Base-by-base conservation (phyloP, 1,140 invertebrate genomes). In the Drosophila prosaltans region DNA sequence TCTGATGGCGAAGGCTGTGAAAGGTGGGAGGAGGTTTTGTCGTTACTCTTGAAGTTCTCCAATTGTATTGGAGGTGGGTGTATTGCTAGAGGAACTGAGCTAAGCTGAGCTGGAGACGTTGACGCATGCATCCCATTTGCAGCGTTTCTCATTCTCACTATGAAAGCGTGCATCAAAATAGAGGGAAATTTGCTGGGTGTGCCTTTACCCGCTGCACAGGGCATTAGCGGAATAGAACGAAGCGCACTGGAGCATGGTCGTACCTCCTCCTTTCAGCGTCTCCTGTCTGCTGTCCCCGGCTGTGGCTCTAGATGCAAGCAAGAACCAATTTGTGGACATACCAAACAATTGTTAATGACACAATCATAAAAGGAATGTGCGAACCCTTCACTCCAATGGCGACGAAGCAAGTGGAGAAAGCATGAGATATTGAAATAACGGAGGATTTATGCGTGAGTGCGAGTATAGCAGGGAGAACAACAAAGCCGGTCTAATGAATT, bases 401-500 rank as follows among this genome's bases (percentile, higher is more conserved):
- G 9, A 41, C 1, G 10, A 48, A 3, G 3, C 5, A 21, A 24
- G 21, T 4, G 21, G 16, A 48, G 28, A 55, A 7, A 24, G 45
- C 8, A 9, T 24, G 41, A 51, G 24, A 26, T 32, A 57, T 57
- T 28, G 10, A 16, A 32, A 32, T 36, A n/a, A 28, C 6, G 10
- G 26, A 30, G 6, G 45, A 48, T 48, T 24, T 48, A 51, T 51
- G 45, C 54, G 26, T 57, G 54, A 30, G 54, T 57, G 16, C 24
- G 54, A 8, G 54, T 57, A 1, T 36, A 36, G 10, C 28, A 16
- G 54, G 54, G 54, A 28, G 28, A 11, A 57, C 54, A 57, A 51
- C 54, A 57, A 30, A 57, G 54, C 54, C 54, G 54, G 54, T 57
- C 28, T 57, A 57, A 57, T 57, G 28, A 57, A 57, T 57, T 57